Evolutionary conservation across 1,140 invertebrate genomes (phyloP), one percentile per base, ranked within the genome.

Genomic region (Oedothorax gibbosus): DNA sequence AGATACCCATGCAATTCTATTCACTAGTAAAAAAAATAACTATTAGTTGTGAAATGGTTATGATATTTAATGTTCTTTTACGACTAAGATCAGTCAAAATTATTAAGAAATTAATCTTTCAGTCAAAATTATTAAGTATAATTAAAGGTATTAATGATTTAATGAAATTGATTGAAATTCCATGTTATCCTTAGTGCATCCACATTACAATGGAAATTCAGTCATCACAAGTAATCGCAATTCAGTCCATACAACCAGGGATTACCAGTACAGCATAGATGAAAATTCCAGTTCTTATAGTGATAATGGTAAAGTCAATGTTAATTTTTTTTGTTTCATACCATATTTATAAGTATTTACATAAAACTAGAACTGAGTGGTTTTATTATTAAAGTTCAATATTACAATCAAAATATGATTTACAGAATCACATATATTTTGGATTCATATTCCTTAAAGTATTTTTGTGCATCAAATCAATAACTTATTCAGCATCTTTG

Each of bases 221-320:
- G 64, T 69, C 68, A 73, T 50, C 11, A 84, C 53, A 20, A 66
- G 66, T 66, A 84, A 84, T 68, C 71, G 81, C 11, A 84, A 76
- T 14, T 76, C 81, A 57, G n/a, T 69, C n/a, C 65, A 69, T 18
- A 69, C 65, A 8, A 78, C 54, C 5, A 50, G 73, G 64, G 75
- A 78, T 9, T 71, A 60, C 21, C 75, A 78, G 11, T 53, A 57
- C 14, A 78, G 66, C 20, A 71, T 78, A n/a, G 73, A 78, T 65
- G 75, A 71, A 49, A 85, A 85, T 12, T 78, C 80, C 9, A 75
- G 71, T 18, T 73, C 73, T 14, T 85, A 78, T 12, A 85, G 56
- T 78, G 75, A 77, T 62, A 85, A 76, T 53, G 83, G 83, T 85
- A 84, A 57, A 15, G 15, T 53, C 12, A 62, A 18, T 62, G 50